Percentiles rank a stretch among this genome's conserved stretches.
These are phyloP conservation scores for Cephus pulcher DNA, from an alignment of 2,888 invertebrate genomes.

Conservation along the genomic window DNA sequence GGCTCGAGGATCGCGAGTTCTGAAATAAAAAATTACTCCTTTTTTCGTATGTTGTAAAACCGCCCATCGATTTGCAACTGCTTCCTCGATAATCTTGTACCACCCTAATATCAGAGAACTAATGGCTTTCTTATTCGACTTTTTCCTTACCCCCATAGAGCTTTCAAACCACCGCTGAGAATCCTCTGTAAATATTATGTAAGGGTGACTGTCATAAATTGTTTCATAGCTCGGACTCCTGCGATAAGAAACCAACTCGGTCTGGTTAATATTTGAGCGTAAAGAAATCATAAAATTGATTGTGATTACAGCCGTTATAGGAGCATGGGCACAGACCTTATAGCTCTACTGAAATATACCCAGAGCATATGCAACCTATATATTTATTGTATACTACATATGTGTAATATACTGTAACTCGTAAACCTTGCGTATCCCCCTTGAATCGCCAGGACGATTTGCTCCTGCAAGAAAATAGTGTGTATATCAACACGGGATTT, in stretches of 20 bases:
- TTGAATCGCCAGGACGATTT: constrained; percentile 30
- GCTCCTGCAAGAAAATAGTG: constrained; percentile 12
- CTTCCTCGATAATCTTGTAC: not conserved
- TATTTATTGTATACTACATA: not conserved
- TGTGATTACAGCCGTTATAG: constrained; percentile 25
- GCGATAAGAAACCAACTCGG: constrained; percentile 22
- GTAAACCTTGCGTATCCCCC: constrained; percentile 1
- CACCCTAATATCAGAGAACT: not conserved
- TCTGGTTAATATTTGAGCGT: constrained; percentile 12
- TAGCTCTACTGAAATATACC: not conserved
- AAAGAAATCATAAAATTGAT: constrained; percentile 31
- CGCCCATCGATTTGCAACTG: not conserved
- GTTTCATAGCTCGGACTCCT: not conserved
- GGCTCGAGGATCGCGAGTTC: not conserved
- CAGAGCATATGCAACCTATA: not conserved
- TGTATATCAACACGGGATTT: not conserved
- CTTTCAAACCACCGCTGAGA: not conserved
- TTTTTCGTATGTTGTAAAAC: not conserved
- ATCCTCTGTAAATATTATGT: not conserved
- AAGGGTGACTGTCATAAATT: constrained; percentile 9
- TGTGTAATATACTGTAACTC: not conserved
- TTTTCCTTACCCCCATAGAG: not conserved
- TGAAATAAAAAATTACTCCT: not conserved
- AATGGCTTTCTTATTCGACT: not conserved
- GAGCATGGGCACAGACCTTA: not conserved